Conservation (phyloP, 2,797 vertebrate genomes). For the Prionace glauca region DNA sequence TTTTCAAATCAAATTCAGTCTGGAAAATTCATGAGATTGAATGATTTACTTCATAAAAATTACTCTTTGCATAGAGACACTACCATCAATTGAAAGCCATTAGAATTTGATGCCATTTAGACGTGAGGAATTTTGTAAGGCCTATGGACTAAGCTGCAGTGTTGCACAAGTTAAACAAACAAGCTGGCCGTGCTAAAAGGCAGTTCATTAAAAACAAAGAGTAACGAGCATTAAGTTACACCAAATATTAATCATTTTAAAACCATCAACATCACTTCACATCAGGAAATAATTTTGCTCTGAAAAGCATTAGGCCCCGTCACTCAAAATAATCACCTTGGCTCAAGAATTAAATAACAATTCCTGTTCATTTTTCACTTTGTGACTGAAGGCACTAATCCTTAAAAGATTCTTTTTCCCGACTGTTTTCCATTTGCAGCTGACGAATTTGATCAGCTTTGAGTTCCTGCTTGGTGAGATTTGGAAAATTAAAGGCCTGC, state of each 20-base stretch:
- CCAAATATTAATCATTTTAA: slow-evolving; percentile 26
- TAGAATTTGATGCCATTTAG: slow-evolving; percentile 11
- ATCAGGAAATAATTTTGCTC: slow-evolving; percentile 33
- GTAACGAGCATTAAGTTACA: slow-evolving; percentile 12
- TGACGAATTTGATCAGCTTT: not conserved
- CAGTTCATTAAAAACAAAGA: not conserved
- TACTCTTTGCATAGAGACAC: not conserved
- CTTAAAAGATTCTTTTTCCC: not conserved
- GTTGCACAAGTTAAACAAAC: not conserved
- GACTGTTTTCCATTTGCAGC: slow-evolving; percentile 19
- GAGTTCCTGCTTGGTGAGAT: not conserved
- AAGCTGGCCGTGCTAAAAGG: not conserved
- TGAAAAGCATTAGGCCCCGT: not conserved
- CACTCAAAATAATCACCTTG: slow-evolving; percentile 34
- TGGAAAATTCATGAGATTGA: not conserved
- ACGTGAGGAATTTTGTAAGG: not conserved
- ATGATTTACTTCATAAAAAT: not conserved
- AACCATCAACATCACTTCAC: not conserved
- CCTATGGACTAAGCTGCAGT: not conserved
- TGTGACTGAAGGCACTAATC: not conserved
- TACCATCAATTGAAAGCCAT: not conserved
- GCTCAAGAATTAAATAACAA: not conserved
- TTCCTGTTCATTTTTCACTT: slow-evolving; percentile 30
- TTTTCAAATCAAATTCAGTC: not conserved
- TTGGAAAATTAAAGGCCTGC: not conserved